Conservation (phyloP, 2,113 vertebrate species). For the Pavo muticus region DNA sequence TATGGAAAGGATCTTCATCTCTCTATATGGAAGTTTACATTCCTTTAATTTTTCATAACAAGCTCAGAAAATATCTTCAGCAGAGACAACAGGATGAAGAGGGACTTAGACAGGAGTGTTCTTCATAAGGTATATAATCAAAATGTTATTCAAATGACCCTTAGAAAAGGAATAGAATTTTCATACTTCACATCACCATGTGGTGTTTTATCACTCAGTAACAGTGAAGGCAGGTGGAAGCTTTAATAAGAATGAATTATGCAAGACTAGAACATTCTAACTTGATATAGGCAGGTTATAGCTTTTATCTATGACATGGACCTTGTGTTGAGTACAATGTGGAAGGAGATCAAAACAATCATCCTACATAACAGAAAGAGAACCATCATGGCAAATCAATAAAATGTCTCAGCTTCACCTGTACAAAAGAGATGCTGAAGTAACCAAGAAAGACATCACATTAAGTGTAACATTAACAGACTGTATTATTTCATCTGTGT, state of each 20-base stretch:
- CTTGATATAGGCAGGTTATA: background rate
- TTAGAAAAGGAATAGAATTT: too few species aligned
- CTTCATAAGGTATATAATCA: too few species aligned
- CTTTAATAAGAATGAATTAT: background rate
- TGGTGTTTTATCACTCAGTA: too few species aligned
- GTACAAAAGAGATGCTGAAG: background rate
- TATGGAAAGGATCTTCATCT: too few species aligned
- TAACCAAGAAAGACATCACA: background rate
- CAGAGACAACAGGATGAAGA: too few species aligned
- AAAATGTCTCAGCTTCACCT: background rate
- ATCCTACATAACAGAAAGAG: background rate
- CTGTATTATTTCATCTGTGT: background rate
- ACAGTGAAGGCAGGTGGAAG: background rate
- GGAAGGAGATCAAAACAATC: background rate
- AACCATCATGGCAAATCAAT: background rate
- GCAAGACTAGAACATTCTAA: background rate
- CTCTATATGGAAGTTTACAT: too few species aligned
- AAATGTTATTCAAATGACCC: too few species aligned
- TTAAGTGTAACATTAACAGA: background rate
- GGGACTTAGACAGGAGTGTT: too few species aligned
- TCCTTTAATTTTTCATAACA: too few species aligned
- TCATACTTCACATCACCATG: too few species aligned
- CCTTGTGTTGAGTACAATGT: background rate
- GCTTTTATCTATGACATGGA: background rate
- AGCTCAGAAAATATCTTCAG: too few species aligned